A percentile compares a stretch with the other conserved stretches of the same genome.
phyloP scores from a whole-genome alignment of 2,888 invertebrate genomes.

The Spodoptera littoralis region DNA sequence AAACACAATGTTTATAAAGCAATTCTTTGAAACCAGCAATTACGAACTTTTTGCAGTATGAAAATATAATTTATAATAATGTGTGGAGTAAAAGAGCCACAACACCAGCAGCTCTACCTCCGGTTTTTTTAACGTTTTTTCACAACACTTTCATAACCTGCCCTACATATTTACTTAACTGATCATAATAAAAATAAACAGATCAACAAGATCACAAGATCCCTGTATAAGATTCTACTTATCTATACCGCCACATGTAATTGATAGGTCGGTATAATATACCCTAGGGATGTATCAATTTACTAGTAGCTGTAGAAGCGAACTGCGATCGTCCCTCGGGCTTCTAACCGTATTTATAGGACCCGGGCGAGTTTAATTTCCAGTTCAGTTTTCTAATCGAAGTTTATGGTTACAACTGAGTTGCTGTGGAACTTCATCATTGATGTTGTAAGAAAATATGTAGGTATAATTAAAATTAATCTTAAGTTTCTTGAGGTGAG shows the following conservation, averaged over 20 bases:
- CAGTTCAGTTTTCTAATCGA: conserved; percentile 71
- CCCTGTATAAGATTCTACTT: conserved; percentile 34
- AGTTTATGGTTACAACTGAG: conserved; percentile 40
- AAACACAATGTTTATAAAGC: no score
- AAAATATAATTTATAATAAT: no score
- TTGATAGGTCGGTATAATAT: conserved; percentile 70
- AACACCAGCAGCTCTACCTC: no score
- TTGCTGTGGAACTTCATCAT: conserved; percentile 24
- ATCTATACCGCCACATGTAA: conserved; percentile 54
- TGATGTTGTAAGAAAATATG: conserved; percentile 13
- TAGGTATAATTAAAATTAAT: not conserved
- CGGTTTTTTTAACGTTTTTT: no score
- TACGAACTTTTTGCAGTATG: no score
- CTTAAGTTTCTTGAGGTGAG: not conserved
- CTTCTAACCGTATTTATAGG: conserved; percentile 72
- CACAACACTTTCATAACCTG: no score
- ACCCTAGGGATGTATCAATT: conserved; percentile 82
- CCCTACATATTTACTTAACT: not conserved
- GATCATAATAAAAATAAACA: conserved; percentile 7
- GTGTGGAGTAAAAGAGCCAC: no score
- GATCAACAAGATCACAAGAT: conserved; percentile 10
- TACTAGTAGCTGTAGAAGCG: conserved; percentile 75
- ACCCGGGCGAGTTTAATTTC: conserved; percentile 74
- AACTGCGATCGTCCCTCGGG: conserved; percentile 75
- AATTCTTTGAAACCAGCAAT: no score